Conservation (phyloP, 2,797 vertebrate species). For the Myoxocephalus aenaeus region DNA sequence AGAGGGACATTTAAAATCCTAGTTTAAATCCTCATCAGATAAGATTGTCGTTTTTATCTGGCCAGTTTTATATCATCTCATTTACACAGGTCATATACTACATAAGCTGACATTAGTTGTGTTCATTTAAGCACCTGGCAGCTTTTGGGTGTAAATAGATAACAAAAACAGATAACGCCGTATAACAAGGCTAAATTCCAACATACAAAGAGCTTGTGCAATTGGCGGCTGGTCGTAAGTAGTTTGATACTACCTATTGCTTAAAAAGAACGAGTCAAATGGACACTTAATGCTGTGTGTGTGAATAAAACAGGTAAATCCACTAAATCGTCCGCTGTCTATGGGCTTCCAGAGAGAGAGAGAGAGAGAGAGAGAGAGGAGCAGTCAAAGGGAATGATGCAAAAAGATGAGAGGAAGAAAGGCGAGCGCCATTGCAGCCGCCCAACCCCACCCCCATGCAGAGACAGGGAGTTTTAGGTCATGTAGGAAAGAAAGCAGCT, state of each 20-base stretch:
- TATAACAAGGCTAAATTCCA: not conserved
- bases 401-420: conserved; percentile 47
- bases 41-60: not conserved
- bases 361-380: not conserved
- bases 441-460: not conserved
- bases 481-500: conserved; percentile 55
- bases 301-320: conserved; percentile 35
- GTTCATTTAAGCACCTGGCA: not conserved
- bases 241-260: not conserved
- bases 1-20: too few relatives aligned
- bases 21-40: not conserved
- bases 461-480: conserved; percentile 58
- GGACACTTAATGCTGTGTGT: not conserved
- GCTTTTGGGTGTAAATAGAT: not conserved
- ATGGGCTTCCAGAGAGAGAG: not conserved
- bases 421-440: not conserved
- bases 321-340: conserved; percentile 27
- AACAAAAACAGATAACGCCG: not conserved
- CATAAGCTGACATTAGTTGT: not conserved
- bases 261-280: not conserved
- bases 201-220: not conserved
- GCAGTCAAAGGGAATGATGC: conserved; percentile 39
- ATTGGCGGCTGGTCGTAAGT: conserved; percentile 1
- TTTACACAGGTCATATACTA: not conserved
- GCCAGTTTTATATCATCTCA: not conserved